Evolutionary conservation across 2,797 vertebrate genomes (phyloP), one percentile per base, ranked within the genome.

Genomic region (Podargus strigoides): DNA sequence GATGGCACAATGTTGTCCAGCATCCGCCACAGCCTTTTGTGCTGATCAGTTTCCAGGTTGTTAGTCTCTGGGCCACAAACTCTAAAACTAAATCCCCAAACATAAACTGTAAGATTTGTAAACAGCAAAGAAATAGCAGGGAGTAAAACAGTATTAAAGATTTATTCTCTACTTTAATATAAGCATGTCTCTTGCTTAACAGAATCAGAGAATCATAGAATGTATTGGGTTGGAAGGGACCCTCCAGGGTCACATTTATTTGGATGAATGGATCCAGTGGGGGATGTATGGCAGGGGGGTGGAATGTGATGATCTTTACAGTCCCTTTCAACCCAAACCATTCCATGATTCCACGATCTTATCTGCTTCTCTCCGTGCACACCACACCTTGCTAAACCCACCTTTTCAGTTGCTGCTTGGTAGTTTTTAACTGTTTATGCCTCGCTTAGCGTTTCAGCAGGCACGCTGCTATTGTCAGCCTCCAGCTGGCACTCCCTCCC

Each of bases 1-100:
- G 8, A 32, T 24, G 9, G 17, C 16, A n/a, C 41, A 1, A 20
- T 4, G 1, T n/a, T 22, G 3, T 9, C 37, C 47, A 24, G 50
- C 39, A 42, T 23, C 34, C 0, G 0, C 39, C 1, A 1, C 11
- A 13, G 37, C 1, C 1, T 6, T 26, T 75, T 44, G n/a, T 39
- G 49, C 13, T 28, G 7, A 28, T 13, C 21, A 50, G 4, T 7
- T 18, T 18, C 28, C 20, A 16, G 16, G 17, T n/a, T n/a, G n/a
- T 19, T 44, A 19, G 17, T 34, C 24, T 56, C 49, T 32, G 42
- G 13, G 22, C 24, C 28, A 22, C 49, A 13, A 62, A 34, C 44
- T 49, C 67, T 47, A 42, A 42, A 66, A 53, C 46, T 16, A 42
- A 44, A 66, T 19, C 21, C 47, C 42, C 28, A 37, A 30, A 47